Conservation (phyloP, 1,140 invertebrate species). For the Drosophila mauritiana region DNA sequence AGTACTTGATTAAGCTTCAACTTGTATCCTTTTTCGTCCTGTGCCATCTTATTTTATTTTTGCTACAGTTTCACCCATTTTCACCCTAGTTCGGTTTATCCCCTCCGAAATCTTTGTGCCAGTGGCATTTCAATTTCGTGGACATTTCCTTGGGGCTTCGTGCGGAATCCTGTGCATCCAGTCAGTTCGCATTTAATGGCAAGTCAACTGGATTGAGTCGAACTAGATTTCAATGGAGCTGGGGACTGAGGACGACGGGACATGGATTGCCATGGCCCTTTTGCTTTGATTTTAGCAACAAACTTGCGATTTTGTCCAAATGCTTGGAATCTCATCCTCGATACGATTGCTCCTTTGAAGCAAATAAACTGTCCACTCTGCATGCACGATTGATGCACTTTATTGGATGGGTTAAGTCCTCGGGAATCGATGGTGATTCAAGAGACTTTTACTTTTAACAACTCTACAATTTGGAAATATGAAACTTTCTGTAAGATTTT, state of each 20-base stretch:
- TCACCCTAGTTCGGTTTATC: constrained; percentile 13
- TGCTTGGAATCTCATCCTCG: constrained; percentile 5
- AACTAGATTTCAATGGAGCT: neutral
- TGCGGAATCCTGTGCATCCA: constrained; percentile 28
- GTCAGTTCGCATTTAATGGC: constrained; percentile 28
- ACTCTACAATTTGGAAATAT: neutral
- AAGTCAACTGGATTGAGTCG: constrained; percentile 8
- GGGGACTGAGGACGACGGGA: neutral
- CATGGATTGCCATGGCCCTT: neutral
- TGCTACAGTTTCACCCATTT: neutral
- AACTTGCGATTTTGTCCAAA: constrained; percentile 18
- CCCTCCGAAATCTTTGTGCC: constrained; percentile 19
- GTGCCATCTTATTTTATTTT: constrained; percentile 9
- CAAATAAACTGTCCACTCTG: neutral
- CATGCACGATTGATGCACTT: constrained; percentile 14
- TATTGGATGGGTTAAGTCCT: neutral
- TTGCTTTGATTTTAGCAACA: constrained; percentile 19
- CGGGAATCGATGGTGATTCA: neutral
- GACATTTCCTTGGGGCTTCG: constrained; percentile 24
- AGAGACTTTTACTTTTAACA: neutral
- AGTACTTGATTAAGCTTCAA: too few relatives aligned
- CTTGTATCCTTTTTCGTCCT: neutral
- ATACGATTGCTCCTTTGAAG: constrained; percentile 3
- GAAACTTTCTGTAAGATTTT: neutral
- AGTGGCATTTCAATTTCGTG: constrained; percentile 56